Evolutionary conservation across 1,140 invertebrate genomes (phyloP), one percentile per base, ranked within the genome.

Genomic region (Campoletis sonorensis): DNA sequence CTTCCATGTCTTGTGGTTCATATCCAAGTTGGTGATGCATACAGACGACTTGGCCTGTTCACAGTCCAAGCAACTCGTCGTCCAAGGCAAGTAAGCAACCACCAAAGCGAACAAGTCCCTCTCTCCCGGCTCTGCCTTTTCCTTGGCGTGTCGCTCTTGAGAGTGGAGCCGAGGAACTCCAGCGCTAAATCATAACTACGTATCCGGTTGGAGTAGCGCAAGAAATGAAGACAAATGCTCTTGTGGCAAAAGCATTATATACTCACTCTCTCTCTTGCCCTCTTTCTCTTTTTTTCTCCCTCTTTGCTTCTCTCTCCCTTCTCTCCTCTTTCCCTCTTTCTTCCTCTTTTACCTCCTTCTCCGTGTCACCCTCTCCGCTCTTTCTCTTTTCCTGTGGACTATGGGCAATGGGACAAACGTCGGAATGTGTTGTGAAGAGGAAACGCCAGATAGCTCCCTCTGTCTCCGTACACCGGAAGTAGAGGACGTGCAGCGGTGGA

Each of bases 161-260:
- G 81, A 79, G 33, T 72, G 58, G 26, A 26, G 13, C 67, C 64
- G 33, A 78, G 81, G 73, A 86, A 84, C 86, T 87, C 82, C 40
- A 80, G 68, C 78, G 80, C 80, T 89, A 89, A 89, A 89, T 89
- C 88, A 88, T 86, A 88, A 88, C 87, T 88, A 88, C 83, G 82
- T 85, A 87, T 86, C 82, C 83, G 81, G 84, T 84, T 84, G 84
- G 82, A 87, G 80, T 85, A 54, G 81, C 81, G 85, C 86, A 89
- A 90, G 88, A 89, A 90, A 90, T 88, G 87, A 90, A 89, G 89
- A 90, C 87, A 88, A 90, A 90, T 90, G 88, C 81, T 61, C 30
- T 26, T 58, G 58, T 37, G 76, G 54, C 30, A 26, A 54, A 40
- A 37, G 64, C 67, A 27, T 75, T 75, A 70, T 70, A 70, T 33